Conservation (phyloP, 2,797 vertebrate genomes). For the Chaetodon trifasciatus region DNA sequence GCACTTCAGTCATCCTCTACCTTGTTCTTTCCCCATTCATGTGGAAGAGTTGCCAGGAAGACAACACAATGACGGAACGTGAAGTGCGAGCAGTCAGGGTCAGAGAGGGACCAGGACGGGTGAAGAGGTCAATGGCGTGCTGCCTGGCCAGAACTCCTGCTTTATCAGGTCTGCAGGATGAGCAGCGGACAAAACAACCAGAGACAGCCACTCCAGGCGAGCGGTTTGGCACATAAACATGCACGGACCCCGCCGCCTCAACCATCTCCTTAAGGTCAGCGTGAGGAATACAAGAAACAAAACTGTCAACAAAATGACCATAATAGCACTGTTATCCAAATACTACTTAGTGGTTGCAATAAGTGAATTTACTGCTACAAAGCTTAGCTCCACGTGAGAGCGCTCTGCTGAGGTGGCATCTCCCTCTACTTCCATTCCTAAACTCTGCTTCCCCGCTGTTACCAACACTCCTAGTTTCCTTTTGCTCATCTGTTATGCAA, state of each 20-base stretch:
- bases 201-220: constrained; percentile 47
- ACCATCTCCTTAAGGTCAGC: constrained; percentile 61
- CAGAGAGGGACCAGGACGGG: constrained; percentile 38
- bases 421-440: constrained; percentile 6
- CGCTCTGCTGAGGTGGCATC: constrained; percentile 41
- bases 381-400: constrained; percentile 6
- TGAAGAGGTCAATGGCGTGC: constrained; percentile 66
- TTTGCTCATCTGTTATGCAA: constrained; percentile 78
- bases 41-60: constrained; percentile 82
- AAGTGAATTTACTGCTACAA: constrained; percentile 17
- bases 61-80: constrained; percentile 83
- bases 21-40: constrained; percentile 72
- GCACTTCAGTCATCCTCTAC: constrained; percentile 40
- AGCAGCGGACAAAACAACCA: constrained; percentile 70
- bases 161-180: constrained; percentile 73
- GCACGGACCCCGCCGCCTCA: not conserved
- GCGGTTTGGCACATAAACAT: constrained; percentile 36
- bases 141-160: constrained; percentile 50
- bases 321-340: constrained; percentile 41
- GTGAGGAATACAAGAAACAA: constrained; percentile 49
- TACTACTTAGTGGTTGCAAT: constrained; percentile 22
- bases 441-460: constrained; percentile 35
- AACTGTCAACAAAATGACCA: constrained; percentile 45
- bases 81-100: constrained; percentile 61
- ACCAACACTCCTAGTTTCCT: constrained; percentile 48